phyloP scores from a whole-genome alignment of 2,888 invertebrate species.

The Phalera bucephala region DNA sequence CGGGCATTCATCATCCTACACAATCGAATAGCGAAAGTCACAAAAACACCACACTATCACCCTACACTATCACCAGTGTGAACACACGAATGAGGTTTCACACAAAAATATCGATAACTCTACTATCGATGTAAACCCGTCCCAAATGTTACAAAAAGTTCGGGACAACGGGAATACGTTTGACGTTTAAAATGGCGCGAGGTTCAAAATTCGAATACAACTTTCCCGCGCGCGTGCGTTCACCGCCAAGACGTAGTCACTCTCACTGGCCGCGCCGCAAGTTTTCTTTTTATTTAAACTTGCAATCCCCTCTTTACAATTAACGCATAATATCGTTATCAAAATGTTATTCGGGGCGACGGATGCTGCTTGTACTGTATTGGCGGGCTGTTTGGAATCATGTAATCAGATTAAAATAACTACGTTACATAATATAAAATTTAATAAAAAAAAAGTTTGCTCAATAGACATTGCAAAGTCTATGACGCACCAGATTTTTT shows the following conservation, averaged over 20 bases:
- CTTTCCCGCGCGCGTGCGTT: conserved; percentile 57
- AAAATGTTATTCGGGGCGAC: conserved; percentile 49
- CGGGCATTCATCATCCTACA: conserved; percentile 64
- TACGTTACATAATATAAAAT: too few relatives aligned
- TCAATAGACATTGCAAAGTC: too few relatives aligned
- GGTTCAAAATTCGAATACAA: conserved; percentile 50
- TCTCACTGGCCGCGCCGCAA: conserved; percentile 62
- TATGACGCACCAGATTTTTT: too few relatives aligned
- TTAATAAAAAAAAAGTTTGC: too few relatives aligned
- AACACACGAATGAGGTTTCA: conserved; percentile 33
- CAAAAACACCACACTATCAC: conserved; percentile 58
- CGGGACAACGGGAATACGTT: conserved; percentile 14
- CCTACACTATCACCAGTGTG: conserved; percentile 42
- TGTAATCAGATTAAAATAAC: too few relatives aligned
- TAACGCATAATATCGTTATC: conserved; percentile 70
- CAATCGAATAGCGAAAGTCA: conserved; percentile 62
- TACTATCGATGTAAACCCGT: conserved; percentile 16
- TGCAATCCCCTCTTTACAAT: conserved; percentile 62
- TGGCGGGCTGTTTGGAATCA: too few relatives aligned
- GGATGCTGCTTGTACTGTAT: conserved; percentile 17
- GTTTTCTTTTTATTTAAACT: conserved; percentile 76
- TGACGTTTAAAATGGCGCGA: conserved; percentile 45
- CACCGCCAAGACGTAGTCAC: conserved; percentile 61
- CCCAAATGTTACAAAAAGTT: conserved; percentile 12
- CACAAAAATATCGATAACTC: conserved; percentile 23